Base-by-base conservation (phyloP, 2,888 invertebrate species). In the Ernsta delagoae region DNA sequence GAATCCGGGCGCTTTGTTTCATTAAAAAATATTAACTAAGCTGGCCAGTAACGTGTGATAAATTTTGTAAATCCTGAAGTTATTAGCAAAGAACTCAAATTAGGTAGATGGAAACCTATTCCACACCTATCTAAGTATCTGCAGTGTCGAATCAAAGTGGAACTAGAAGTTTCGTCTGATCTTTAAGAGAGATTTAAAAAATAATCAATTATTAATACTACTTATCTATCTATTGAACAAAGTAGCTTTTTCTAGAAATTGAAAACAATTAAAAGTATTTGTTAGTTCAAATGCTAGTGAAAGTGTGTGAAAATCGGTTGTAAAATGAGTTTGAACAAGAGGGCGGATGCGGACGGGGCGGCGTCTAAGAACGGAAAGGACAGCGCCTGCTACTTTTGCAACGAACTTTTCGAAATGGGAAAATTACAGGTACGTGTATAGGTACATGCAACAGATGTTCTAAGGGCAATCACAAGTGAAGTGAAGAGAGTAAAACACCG, bases 311-410 rank as follows among this genome's bases (percentile, higher is more conserved):
- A 71, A 65, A 75, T 77, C 71, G 74, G 73, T 68, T 56, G 64
- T 24, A 76, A 71, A 71, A 90, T 90, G 90, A 89, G 86, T 75
- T 70, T 83, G 61, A 78, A 80, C 60, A 80, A 75, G 63, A 79
- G 76, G 16, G 75, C 75, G 43, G 74, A 70, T 56, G 76, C 73
- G 3, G 74, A 70, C 34, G 75, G 74, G 59, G 70, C 71, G 71
- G 66, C 65, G 12, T 71, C 57, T 3, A 71, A 16, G 61, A 77
- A 84, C 62, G 83, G 84, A 48, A 91, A 89, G 75, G 94, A 94
- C 72, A 94, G 95, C 45, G 93, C 94, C 2, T 96, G 96, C 76
- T 95, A 96, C 78, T 96, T 95, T 84, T 96, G 96, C 84, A 95
- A 95, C 78, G 95, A 96, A 71, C 83, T 94, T 80, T 94, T 96